Evolutionary conservation across 1,140 invertebrate species (phyloP).

Genomic region (Camponotus pennsylvanicus): DNA sequence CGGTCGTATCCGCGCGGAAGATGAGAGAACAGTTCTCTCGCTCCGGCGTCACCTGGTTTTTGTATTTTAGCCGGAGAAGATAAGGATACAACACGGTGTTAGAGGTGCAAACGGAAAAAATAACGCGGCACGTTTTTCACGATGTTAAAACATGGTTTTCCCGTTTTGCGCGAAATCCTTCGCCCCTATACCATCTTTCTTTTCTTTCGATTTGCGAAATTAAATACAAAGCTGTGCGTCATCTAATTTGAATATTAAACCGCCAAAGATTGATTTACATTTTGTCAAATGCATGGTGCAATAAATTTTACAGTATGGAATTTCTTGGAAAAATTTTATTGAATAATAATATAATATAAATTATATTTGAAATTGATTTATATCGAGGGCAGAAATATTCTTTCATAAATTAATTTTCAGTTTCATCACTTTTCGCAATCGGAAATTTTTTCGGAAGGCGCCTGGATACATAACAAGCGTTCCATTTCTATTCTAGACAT

Average conservation of each 20-base stretch:
- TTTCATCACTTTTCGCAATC: neutral
- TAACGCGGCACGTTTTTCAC: neutral
- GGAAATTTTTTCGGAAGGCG: neutral
- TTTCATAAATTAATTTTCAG: neutral
- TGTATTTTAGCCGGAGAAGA: conserved; percentile 39
- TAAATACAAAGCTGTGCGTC: neutral
- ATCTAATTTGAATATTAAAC: conserved; percentile 41
- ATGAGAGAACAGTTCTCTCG: conserved; percentile 64
- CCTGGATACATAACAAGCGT: neutral
- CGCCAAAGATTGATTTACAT: conserved; percentile 20
- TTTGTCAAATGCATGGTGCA: neutral
- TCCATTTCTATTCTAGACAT: neutral
- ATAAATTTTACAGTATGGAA: conserved; percentile 14
- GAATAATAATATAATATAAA: neutral
- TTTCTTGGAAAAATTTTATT: neutral
- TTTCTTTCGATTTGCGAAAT: conserved; percentile 19
- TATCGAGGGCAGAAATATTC: neutral
- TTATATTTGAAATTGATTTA: neutral
- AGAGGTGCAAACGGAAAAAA: conserved; percentile 20
- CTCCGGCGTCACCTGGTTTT: conserved; percentile 34
- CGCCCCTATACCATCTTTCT: too few relatives aligned
- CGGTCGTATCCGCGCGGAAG: conserved; percentile 62
- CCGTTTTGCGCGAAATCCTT: neutral
- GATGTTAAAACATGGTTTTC: neutral
- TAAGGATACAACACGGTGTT: conserved; percentile 47